phyloP scores from a whole-genome alignment of 2,113 vertebrate genomes.

The Muscicapa adusta region DNA sequence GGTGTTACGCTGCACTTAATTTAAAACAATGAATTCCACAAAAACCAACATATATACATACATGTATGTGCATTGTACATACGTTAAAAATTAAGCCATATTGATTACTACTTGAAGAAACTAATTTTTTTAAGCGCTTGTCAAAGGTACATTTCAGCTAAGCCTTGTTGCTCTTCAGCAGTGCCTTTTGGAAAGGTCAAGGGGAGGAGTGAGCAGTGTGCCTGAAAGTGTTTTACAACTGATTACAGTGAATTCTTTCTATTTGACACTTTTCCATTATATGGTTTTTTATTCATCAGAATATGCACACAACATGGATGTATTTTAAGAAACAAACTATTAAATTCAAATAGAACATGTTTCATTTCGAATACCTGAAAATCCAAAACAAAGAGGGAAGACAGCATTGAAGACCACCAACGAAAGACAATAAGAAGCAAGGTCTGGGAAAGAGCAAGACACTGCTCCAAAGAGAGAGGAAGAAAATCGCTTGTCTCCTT shows the following conservation, averaged over 20 bases:
- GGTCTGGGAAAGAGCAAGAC: background rate
- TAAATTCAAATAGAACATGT: rapidly evolving
- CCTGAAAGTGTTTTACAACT: background rate
- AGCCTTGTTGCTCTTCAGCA: background rate
- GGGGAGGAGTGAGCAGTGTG: background rate
- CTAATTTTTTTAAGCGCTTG: background rate
- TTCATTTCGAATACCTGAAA: background rate
- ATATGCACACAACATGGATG: background rate
- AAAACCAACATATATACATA: background rate
- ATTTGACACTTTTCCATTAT: background rate
- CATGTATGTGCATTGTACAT: background rate
- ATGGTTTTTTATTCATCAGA: background rate
- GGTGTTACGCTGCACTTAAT: background rate
- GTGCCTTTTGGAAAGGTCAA: background rate
- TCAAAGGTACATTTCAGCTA: background rate
- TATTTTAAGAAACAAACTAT: background rate
- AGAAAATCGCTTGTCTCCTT: background rate
- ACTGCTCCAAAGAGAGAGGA: background rate
- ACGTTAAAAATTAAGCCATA: background rate
- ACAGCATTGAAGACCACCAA: background rate
- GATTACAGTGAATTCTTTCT: background rate
- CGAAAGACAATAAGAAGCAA: background rate
- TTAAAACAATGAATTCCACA: background rate
- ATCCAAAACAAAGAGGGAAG: background rate
- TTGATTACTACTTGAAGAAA: background rate